Conservation (phyloP, 1,140 invertebrate genomes). For the Lasioglossum albipes region DNA sequence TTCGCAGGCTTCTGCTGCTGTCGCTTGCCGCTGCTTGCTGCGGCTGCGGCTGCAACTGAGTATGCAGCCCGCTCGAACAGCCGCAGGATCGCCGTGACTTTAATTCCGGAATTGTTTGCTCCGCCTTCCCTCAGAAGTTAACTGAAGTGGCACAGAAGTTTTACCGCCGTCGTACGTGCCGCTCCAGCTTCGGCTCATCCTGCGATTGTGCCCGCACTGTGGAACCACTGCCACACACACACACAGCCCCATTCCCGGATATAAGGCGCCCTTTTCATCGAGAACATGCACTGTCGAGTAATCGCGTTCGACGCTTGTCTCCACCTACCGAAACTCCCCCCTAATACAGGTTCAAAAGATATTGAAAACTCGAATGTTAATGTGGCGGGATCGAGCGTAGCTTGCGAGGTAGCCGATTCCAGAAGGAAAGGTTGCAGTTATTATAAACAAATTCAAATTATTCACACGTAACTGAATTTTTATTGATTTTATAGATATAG, state of each 20-base stretch:
- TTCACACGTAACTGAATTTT: too few relatives aligned
- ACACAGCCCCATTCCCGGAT: neutral
- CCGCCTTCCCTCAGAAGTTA: conserved; percentile 50
- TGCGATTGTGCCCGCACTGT: conserved; percentile 22
- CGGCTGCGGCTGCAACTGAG: too few relatives aligned
- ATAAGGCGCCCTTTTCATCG: conserved; percentile 26
- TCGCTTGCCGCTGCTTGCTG: neutral
- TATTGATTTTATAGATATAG: too few relatives aligned
- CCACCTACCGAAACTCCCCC: neutral
- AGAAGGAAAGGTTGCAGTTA: too few relatives aligned
- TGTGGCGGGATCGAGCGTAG: too few relatives aligned
- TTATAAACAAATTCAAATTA: too few relatives aligned
- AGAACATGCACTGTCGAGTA: conserved; percentile 2
- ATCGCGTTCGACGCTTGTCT: neutral
- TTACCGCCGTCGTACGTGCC: conserved; percentile 46
- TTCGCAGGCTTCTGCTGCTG: conserved; percentile 16
- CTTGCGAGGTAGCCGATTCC: too few relatives aligned
- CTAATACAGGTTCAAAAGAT: too few relatives aligned
- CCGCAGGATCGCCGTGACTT: conserved; percentile 48
- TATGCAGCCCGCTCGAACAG: neutral
- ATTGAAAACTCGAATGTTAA: too few relatives aligned
- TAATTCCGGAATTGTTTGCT: conserved; percentile 49
- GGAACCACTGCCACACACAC: neutral
- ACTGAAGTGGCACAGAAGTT: conserved; percentile 52
- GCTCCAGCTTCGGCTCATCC: conserved; percentile 42